Evolutionary conservation across 2,113 vertebrate genomes (phyloP).

Genomic region (Ceyx margarethae): DNA sequence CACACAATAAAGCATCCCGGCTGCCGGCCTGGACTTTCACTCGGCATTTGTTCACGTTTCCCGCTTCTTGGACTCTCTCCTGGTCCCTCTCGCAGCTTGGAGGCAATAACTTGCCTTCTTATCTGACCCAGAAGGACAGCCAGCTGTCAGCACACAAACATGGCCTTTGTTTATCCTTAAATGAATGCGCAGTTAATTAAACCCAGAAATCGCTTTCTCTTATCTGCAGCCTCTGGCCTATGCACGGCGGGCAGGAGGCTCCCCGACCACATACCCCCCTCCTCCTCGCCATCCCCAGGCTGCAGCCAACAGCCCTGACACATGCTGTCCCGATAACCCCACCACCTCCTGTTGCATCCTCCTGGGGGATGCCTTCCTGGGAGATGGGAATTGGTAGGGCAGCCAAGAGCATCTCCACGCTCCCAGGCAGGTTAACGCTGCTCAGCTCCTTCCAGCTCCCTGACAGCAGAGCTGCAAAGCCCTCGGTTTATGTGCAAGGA

Average conservation of each 20-base stretch:
- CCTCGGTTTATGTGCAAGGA: accelerated
- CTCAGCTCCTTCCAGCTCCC: accelerated
- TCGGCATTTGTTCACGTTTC: background rate
- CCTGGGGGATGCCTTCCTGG: accelerated
- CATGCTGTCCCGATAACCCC: background rate
- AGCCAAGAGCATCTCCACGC: background rate
- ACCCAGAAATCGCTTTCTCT: constrained; percentile 42
- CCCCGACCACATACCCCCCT: accelerated
- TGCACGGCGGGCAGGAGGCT: background rate
- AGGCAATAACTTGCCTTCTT: constrained; percentile 54
- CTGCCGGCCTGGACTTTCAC: background rate
- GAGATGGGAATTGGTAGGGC: background rate
- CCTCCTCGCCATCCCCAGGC: background rate
- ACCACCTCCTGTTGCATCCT: background rate
- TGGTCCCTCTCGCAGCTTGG: constrained; percentile 23
- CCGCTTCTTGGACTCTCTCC: constrained; percentile 4
- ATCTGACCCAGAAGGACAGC: constrained; percentile 65
- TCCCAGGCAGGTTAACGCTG: background rate
- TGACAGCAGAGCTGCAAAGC: background rate
- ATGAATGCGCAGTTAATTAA: constrained; percentile 61
- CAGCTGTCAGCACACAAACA: constrained; percentile 60
- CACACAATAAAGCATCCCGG: background rate
- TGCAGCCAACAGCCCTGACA: background rate
- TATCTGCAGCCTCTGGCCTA: constrained; percentile 54
- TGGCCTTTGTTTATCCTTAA: constrained; percentile 58